Base-by-base conservation (phyloP, 2,113 vertebrate genomes). In the Poeciliopsis occidentalis region DNA sequence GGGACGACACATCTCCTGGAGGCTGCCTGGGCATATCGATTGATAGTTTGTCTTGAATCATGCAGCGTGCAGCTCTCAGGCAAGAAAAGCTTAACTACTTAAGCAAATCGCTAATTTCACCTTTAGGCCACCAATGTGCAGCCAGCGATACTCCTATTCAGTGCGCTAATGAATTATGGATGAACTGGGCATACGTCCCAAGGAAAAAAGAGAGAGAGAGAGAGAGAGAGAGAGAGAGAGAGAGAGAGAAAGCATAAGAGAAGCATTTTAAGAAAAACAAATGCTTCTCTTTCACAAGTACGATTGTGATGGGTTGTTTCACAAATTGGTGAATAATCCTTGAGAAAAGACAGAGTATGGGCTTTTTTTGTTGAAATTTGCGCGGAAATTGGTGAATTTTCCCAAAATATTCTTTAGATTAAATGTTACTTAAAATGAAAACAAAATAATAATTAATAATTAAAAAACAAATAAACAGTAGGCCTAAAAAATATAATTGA, bases 31-130 rank as follows among this genome's bases (percentile, higher is more conserved):
- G 95, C 96, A 96, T 97, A 99, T 99, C 97, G 98, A 99, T 99
- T 97, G 97, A 97, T 98, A 97, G 97, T 99, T 98, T 97, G 97
- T 99, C 97, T 98, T 96, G 96, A 98, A 98, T 97, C 97, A 96
- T 96, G 96, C 96, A 96, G 96, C 96, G 96, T 96, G 96, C 96
- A 96, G 96, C 96, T 98, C 96, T 97, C 95, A 95, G 95, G 94
- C 92, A 94, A 93, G 91, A 90, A 96, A 97, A 96, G 96, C 96
- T 98, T 98, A 99, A 99, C 97, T 98, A 97, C 97, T 99, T 99
- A 99, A 99, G 97, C 97, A 99, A 99, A 98, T 98, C 98, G 97
- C 97, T 99, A 98, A 98, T 99, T 99, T 99, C 97, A 98, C 97
- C 97, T 98, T 97, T 97, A 99, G 97, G 97, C 98, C 97, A 98